These are phyloP conservation scores for Holothuria glaberrima DNA, from an alignment of 35 echinoderm and acorn worm genomes.

Conservation along the genomic window DNA sequence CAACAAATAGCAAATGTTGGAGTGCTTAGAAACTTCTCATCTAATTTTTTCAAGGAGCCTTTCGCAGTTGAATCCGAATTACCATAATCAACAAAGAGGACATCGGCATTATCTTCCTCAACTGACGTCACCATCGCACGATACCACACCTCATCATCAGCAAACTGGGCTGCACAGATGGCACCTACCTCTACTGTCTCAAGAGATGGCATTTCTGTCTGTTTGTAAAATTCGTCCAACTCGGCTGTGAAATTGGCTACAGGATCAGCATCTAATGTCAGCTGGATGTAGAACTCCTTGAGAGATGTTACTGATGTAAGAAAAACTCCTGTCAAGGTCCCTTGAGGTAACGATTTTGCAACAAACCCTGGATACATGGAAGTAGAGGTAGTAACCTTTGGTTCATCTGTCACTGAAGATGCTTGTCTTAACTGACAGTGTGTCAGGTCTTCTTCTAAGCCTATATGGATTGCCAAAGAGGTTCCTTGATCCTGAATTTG, in stretches of 20 bases:
- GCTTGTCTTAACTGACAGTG: neutral
- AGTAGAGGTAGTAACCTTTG: neutral
- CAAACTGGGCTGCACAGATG: conserved; percentile 79
- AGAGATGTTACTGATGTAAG: conserved; percentile 37
- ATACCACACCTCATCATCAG: conserved; percentile 87
- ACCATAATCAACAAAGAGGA: conserved; percentile 84
- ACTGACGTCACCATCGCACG: conserved; percentile 49
- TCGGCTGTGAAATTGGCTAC: conserved; percentile 62
- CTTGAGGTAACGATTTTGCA: neutral
- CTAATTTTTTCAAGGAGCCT: conserved; percentile 46
- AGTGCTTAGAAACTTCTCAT: neutral
- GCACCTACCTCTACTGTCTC: conserved; percentile 11
- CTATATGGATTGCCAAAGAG: neutral
- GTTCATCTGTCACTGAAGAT: neutral
- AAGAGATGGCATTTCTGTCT: conserved; percentile 15
- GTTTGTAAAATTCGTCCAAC: conserved; percentile 43
- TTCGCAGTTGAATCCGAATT: conserved; percentile 63
- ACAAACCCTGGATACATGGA: conserved; percentile 45
- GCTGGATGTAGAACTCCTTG: conserved; percentile 32
- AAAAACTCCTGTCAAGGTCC: neutral
- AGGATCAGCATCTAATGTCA: neutral
- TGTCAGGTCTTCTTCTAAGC: conserved; percentile 25
- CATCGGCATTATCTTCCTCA: neutral
- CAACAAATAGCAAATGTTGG: conserved; percentile 25
- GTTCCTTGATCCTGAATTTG: neutral